Percentiles rank a stretch among this genome's conserved stretches.
phyloP scores from a whole-genome alignment of 2,113 vertebrate genomes.

The Vidua macroura region DNA sequence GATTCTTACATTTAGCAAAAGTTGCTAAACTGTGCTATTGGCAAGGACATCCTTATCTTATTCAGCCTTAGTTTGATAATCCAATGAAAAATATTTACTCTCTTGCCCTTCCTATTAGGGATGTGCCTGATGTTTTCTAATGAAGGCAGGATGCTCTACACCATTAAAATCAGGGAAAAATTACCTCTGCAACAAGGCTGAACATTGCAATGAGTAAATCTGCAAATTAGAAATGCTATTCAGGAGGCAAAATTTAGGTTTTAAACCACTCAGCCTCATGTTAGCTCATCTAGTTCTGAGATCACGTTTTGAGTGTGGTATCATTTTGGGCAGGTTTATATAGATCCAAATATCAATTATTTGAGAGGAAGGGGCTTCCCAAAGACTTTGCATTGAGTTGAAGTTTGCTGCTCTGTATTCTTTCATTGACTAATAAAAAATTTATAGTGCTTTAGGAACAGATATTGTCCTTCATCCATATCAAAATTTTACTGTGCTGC shows the following conservation, averaged over 20 bases:
- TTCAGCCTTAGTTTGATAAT: background rate
- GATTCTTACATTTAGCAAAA: background rate
- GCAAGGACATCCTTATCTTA: background rate
- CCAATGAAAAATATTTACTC: background rate
- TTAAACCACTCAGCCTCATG: background rate
- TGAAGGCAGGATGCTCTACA: background rate
- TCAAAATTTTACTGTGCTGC: background rate
- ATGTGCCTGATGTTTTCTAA: background rate
- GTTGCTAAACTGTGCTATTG: background rate
- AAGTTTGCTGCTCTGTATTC: background rate
- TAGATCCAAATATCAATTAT: background rate
- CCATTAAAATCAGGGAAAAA: background rate
- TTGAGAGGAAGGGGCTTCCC: background rate
- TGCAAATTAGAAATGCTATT: background rate
- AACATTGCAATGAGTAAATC: background rate
- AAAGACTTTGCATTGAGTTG: background rate
- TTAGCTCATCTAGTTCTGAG: background rate
- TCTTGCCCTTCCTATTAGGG: background rate
- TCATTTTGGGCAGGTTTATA: background rate
- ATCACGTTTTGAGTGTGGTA: background rate
- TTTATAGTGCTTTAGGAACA: background rate
- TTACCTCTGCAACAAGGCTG: background rate
- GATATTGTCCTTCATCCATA: background rate
- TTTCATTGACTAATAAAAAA: background rate
- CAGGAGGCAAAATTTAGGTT: background rate